Base-by-base conservation (phyloP, 2,113 vertebrate genomes). In the Cairina moschata region DNA sequence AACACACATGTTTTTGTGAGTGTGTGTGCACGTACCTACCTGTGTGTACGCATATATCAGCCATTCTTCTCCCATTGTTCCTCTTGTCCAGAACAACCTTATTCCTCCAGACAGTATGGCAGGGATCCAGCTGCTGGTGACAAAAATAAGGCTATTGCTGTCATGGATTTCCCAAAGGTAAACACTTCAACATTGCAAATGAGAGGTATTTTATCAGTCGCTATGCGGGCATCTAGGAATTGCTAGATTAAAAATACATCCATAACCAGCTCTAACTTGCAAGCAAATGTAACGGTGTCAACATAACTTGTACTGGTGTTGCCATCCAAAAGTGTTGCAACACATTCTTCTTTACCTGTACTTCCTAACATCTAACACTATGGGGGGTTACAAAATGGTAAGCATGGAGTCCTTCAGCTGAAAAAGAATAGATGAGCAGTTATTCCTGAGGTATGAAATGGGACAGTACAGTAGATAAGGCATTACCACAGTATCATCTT, bases 131-230 rank as follows among this genome's bases (percentile, higher is more conserved):
- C 10, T 92, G 58, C 63, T 26, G 28, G 17, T 60, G 26, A 85
- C n/a, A 87, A 92, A 71, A 8, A 0, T 2, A n/a, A 8, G 32
- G 18, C 14, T 87, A 60, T 0, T 0, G 9, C 28, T 60, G 25
- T 28, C 58, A 48, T 0, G 0, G 48, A 29, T 62, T 73, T 56
- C 31, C 38, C 21, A 32, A 83, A 56, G 75, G 25, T 25, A 55
- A 67, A 78, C 17, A 38, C 17, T 25, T 80, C 29, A 88, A 28
- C 17, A 25, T 32, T 31, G 14, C 20, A 66, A 86, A 71, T 62
- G 48, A 72, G 66, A 85, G 26, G 42, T 0, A 0, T 74, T 94
- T 74, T 46, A 50, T 59, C 63, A 80, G 22, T 55, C 79, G 71
- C 25, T 88, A 5, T 40, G 6, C 36, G 36, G 72, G 28, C 54